Conservation (phyloP, 2,113 vertebrate species). For the Parus major region DNA sequence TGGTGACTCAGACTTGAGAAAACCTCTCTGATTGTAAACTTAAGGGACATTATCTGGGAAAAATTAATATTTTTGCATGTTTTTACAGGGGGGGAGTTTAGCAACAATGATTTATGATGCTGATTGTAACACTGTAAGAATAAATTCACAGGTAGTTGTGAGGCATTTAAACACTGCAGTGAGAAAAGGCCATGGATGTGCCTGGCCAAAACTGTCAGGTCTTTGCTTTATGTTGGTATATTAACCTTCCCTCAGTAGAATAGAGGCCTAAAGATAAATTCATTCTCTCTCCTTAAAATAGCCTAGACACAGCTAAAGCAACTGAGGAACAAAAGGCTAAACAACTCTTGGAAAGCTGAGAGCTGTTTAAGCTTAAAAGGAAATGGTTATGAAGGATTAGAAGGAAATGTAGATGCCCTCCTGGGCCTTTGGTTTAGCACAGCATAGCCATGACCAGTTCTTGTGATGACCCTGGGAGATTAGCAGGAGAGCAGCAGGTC, state of each 20-base stretch:
- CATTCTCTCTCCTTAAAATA: neutral
- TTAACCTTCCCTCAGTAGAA: neutral
- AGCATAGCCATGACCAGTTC: neutral
- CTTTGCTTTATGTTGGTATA: neutral
- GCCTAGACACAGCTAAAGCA: neutral
- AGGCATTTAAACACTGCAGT: neutral
- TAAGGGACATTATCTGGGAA: neutral
- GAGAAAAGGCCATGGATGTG: neutral
- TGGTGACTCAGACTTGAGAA: neutral
- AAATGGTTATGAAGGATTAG: neutral
- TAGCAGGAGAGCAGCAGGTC: neutral
- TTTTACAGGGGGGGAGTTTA: neutral
- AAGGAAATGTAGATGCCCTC: neutral
- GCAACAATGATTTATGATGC: neutral
- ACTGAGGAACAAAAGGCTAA: neutral
- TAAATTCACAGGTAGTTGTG: neutral
- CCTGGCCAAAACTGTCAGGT: neutral
- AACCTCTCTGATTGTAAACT: neutral
- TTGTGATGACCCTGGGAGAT: neutral
- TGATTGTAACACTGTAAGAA: neutral
- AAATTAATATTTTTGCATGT: neutral
- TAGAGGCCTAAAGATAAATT: neutral
- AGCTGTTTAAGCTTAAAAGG: neutral
- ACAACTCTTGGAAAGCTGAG: neutral
- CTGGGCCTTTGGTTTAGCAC: neutral